Base-by-base conservation (phyloP, 2,888 invertebrate species). In the Drosophila mimetica region DNA sequence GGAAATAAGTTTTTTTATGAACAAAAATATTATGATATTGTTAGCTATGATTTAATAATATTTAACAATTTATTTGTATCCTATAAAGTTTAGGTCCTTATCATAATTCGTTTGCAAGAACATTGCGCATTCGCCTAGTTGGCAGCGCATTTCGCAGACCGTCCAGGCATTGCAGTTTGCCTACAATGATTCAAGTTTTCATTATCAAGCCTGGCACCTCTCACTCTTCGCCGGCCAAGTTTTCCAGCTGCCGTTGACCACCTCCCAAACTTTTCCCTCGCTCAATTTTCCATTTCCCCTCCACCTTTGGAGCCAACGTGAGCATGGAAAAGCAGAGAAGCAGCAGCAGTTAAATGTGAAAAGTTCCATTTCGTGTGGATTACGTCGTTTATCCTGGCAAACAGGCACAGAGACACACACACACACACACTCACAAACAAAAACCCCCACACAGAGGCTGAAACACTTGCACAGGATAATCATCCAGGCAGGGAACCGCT, bases 361-460 rank as follows among this genome's bases (percentile, higher is more conserved):
- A 88, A 85, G 86, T 85, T 88, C 76, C 86, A 88, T 88, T 85
- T 86, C 81, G 72, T 76, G 76, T 71, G 81, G 84, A 86, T 85
- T 85, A 83, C 88, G 71, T 72, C 81, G 84, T 83, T 82, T 83
- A 87, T 83, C 88, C 88, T 67, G 75, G 88, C 86, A 87, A 87
- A 87, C 88, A 76, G 82, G 71, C 73, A 37, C 34, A 59, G 30
- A 16, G 20, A 54, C 54, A 65, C 37, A 44, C 64, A 60, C 47
- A 47, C 36, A 30, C 9, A 47, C 36, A 20, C 34, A 32, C 16
- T 4, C 51, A 20, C 28, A 30, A 13, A 28, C 55, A 39, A 39
- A 50, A 18, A 30, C 32, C 11, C 36, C 52, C 34, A 44, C 28
- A 58, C 54, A 58, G 41, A 58, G 59, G 42, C 28, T 30, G 30